Conservation (phyloP, 1,140 invertebrate genomes). For the Eurosta solidaginis region DNA sequence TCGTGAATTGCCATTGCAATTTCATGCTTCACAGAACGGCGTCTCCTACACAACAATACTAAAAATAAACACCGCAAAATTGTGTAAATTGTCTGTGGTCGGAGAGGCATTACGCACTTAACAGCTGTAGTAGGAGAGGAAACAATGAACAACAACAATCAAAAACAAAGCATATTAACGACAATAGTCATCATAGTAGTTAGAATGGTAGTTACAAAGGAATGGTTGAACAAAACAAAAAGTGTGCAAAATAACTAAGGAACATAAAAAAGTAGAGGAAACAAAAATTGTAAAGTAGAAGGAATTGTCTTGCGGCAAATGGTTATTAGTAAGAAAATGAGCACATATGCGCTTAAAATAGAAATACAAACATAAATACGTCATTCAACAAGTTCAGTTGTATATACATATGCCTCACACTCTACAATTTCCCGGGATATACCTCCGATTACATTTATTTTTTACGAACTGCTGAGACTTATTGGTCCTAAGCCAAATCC, state of each 20-base stretch:
- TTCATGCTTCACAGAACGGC: not conserved
- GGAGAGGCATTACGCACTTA: not conserved
- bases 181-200: not conserved
- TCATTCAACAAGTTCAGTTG: too few relatives aligned
- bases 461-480: too few relatives aligned
- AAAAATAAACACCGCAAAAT: constrained; percentile 1
- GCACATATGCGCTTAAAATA: not conserved
- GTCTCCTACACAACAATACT: not conserved
- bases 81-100: constrained; percentile 3
- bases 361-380: not conserved
- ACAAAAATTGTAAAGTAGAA: not conserved
- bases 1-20: constrained; percentile 5
- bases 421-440: too few relatives aligned
- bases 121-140: not conserved
- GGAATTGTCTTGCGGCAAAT: constrained; percentile 21
- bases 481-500: too few relatives aligned
- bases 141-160: not conserved
- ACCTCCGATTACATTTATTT: too few relatives aligned
- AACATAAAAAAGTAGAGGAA: not conserved
- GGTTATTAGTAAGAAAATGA: constrained; percentile 15
- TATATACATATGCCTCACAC: too few relatives aligned
- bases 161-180: not conserved
- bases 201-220: not conserved
- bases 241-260: not conserved
- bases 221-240: not conserved